Conservation (phyloP, 2,797 vertebrate species). For the Rhinichthys osculus region DNA sequence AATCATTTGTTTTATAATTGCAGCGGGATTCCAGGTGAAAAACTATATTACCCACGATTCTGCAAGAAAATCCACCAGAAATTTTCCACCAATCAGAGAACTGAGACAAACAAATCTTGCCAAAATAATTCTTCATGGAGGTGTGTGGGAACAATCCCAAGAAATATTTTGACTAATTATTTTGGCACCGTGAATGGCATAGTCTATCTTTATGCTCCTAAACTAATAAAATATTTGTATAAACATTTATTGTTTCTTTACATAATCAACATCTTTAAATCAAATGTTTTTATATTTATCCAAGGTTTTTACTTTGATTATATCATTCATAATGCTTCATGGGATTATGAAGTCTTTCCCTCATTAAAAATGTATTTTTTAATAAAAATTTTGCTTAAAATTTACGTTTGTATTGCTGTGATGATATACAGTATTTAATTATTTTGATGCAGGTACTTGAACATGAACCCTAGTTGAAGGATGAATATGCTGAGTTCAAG, state of each 20-base stretch:
- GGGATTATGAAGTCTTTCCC: background rate
- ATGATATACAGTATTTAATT: background rate
- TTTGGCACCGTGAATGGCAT: background rate
- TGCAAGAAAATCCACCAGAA: background rate
- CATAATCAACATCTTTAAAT: background rate
- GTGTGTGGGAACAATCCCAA: no score
- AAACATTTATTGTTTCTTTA: no score
- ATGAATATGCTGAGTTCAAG: slow-evolving; percentile 8
- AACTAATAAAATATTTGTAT: background rate
- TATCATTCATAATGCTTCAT: background rate
- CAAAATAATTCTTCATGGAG: background rate
- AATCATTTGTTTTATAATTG: background rate
- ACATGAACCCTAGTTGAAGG: background rate
- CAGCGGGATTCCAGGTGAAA: background rate
- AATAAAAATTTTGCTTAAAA: background rate
- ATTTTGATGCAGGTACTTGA: background rate
- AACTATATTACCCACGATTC: background rate
- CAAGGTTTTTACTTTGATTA: background rate
- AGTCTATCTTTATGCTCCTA: background rate
- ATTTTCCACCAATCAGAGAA: background rate
- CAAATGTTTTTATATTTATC: background rate
- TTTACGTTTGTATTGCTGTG: background rate
- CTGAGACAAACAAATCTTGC: background rate
- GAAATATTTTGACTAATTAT: no score
- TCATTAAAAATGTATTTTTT: background rate